phyloP scores from a whole-genome alignment of 2,113 vertebrate species.

The Aptenodytes patagonicus region DNA sequence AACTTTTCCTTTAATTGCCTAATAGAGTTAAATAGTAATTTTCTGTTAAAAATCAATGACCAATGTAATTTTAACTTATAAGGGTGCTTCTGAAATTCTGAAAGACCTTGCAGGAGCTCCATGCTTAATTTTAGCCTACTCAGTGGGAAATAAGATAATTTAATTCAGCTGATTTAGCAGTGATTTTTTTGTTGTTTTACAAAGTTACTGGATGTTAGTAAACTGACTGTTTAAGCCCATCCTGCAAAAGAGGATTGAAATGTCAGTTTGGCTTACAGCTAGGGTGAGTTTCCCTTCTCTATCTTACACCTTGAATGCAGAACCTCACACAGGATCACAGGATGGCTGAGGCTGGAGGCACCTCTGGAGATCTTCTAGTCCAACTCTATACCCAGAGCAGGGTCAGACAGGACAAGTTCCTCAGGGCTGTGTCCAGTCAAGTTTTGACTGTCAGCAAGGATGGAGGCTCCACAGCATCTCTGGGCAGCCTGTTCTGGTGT shows the following conservation, averaged over 20 bases:
- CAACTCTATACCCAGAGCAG: background rate
- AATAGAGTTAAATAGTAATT: background rate
- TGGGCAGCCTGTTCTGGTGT: background rate
- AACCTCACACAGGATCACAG: accelerated
- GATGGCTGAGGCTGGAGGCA: background rate
- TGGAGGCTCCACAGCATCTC: background rate
- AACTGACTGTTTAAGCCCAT: background rate
- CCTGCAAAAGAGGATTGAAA: background rate
- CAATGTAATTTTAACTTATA: background rate
- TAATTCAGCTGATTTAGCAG: background rate
- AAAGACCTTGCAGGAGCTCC: background rate
- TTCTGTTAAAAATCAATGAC: background rate
- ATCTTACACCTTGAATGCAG: background rate
- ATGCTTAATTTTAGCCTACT: background rate
- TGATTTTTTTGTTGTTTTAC: background rate
- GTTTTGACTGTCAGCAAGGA: background rate
- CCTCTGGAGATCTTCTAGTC: background rate
- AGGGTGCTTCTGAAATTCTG: background rate
- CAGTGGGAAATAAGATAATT: background rate
- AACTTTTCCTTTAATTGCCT: background rate
- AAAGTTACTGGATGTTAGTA: accelerated
- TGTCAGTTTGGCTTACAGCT: background rate
- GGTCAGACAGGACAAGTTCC: background rate
- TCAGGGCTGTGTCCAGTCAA: background rate
- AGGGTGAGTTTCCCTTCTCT: background rate